Evolutionary conservation across 2,797 vertebrate genomes (phyloP), one percentile per base, ranked within the genome.

Genomic region (Enteromius argenteus): DNA sequence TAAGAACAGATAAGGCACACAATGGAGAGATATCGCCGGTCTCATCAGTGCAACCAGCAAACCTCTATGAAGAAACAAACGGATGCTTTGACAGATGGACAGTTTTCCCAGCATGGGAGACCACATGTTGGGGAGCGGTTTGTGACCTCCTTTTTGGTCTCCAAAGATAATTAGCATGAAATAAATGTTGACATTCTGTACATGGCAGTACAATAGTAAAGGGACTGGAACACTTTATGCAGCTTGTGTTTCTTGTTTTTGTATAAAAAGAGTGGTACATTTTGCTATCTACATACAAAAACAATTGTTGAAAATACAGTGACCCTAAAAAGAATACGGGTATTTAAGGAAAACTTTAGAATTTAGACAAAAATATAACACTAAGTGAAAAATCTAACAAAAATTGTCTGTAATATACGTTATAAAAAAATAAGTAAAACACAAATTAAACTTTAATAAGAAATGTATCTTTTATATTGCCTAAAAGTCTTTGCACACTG

Each of bases 21-120:
- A 87, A 75, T 81, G 30, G 42, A 62, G 80, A 7, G 53, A 78
- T 75, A 89, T 87, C 86, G 69, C 58, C 73, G 30, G 78, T 39
- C 79, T 79, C 79, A 82, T 86, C 84, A 32, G 75, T 67, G 23
- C 37, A 42, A 79, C 69, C 83, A 77, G 17, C 37, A 32, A 32
- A 72, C 30, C 37, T 30, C 83, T 64, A 30, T 19, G 35, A 74
- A 8, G 64, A 77, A 81, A 44, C 46, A 35, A 17, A 27, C 15
- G 60, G 27, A 67, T 64, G 73, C 72, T 68, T 23, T 77, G 66
- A 83, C 77, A 80, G 23, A 83, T 37, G 49, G 60, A 83, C 46
- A 67, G 6, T 37, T 58, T 44, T 60, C 27, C 76, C 30, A 39
- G 35, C 39, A 82, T 32, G 27, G 49, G 10, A 49, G 75, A 80